These are phyloP conservation scores for Potorous gilbertii DNA, from an alignment of 2,797 vertebrate species.

Conservation along the genomic window DNA sequence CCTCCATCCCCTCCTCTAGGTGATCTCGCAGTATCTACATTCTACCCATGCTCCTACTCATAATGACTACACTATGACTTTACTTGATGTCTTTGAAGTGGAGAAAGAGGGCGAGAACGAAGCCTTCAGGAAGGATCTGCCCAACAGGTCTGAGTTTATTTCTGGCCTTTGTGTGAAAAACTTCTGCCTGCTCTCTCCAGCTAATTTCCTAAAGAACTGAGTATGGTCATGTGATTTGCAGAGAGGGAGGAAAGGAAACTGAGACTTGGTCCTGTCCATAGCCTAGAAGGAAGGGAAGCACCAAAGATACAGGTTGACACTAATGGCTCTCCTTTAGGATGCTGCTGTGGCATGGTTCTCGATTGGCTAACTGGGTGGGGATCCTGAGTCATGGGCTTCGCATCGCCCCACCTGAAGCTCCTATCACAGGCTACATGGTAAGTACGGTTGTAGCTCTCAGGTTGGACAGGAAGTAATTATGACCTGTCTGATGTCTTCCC, in stretches of 20 bases:
- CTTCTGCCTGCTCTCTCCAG: background rate
- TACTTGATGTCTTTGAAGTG: slow-evolving; percentile 90
- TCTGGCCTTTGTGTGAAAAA: background rate
- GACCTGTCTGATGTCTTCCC: background rate
- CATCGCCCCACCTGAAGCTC: slow-evolving; percentile 93
- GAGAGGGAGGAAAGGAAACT: background rate
- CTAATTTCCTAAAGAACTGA: background rate
- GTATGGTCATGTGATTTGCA: background rate
- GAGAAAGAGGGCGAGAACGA: slow-evolving; percentile 86
- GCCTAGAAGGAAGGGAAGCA: background rate
- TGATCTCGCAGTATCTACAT: slow-evolving; percentile 89
- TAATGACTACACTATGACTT: slow-evolving; percentile 89
- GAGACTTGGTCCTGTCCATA: background rate
- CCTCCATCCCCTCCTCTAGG: slow-evolving; percentile 78
- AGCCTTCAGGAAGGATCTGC: slow-evolving; percentile 86
- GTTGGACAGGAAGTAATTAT: background rate
- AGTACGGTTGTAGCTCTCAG: slow-evolving; percentile 56
- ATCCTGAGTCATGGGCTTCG: slow-evolving; percentile 92
- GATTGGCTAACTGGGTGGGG: slow-evolving; percentile 93
- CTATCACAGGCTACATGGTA: slow-evolving; percentile 95
- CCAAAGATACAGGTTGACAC: background rate
- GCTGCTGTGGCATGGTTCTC: slow-evolving; percentile 94
- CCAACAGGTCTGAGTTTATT: slow-evolving; percentile 87
- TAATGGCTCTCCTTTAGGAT: slow-evolving; percentile 82
- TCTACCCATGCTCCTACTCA: slow-evolving; percentile 93